Evolutionary conservation across 2,888 invertebrate species (phyloP).

Genomic region (Meloe dianella): DNA sequence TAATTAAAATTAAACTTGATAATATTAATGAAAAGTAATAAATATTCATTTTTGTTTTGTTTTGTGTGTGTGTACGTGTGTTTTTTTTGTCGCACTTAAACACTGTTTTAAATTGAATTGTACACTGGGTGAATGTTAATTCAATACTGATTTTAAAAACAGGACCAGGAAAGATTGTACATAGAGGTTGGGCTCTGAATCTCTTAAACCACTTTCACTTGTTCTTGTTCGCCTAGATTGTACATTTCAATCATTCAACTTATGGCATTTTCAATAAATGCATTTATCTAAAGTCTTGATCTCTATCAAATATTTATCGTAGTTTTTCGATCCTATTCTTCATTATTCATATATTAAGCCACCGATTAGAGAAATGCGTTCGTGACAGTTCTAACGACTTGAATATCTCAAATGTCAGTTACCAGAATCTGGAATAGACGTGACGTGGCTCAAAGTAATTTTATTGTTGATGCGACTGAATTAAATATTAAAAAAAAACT

Average conservation of each 20-base stretch:
- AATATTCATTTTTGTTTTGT: not conserved
- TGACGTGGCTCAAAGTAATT: not conserved
- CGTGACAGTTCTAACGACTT: slow-evolving; percentile 3
- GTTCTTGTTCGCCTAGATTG: slow-evolving; percentile 29
- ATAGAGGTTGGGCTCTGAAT: slow-evolving; percentile 29
- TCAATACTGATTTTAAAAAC: slow-evolving; percentile 26
- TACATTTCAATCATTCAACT: slow-evolving; percentile 12
- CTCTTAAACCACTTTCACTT: slow-evolving; percentile 32
- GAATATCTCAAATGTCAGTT: slow-evolving; percentile 9
- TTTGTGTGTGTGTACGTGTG: no score
- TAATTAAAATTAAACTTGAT: slow-evolving; percentile 17
- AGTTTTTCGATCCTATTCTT: not conserved
- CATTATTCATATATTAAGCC: not conserved
- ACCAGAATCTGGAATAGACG: not conserved
- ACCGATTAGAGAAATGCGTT: not conserved
- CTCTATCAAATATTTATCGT: not conserved
- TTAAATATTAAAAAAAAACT: not conserved
- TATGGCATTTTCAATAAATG: not conserved
- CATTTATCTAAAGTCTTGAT: not conserved
- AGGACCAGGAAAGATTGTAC: slow-evolving; percentile 29
- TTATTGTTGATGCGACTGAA: not conserved
- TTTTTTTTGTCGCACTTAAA: no score
- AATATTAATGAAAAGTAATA: slow-evolving; percentile 12
- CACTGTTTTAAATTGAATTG: no score
- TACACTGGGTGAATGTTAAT: slow-evolving; percentile 24